Percentiles rank a stretch among this genome's conserved stretches.
phyloP scores from a whole-genome alignment of 1,140 invertebrate genomes.

The Drosophila parvula region DNA sequence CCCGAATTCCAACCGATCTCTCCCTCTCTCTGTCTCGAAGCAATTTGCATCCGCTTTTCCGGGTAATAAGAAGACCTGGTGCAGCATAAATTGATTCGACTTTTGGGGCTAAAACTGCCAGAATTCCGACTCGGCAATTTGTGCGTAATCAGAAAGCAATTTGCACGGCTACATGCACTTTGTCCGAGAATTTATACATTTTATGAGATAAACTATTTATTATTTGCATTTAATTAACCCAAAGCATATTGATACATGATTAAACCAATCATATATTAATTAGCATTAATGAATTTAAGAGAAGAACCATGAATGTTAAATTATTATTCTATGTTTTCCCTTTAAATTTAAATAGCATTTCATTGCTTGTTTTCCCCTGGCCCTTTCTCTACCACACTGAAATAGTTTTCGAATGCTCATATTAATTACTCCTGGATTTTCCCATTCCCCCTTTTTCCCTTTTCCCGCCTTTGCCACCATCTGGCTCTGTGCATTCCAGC shows the following conservation, averaged over 20 bases:
- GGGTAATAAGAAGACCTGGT: conserved; percentile 18
- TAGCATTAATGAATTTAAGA: neutral
- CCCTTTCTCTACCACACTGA: neutral
- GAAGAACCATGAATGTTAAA: neutral
- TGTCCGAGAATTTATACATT: neutral
- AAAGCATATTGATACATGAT: neutral
- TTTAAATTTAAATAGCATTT: neutral
- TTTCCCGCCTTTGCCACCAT: neutral
- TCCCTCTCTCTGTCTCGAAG: neutral
- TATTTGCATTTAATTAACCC: neutral
- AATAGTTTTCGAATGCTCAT: conserved; percentile 23
- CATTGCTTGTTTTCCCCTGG: neutral
- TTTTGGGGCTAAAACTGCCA: conserved; percentile 2
- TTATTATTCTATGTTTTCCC: neutral
- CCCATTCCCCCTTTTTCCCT: neutral
- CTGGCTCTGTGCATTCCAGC: conserved; percentile 13
- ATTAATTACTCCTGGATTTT: conserved; percentile 22
- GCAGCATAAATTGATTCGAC: conserved; percentile 1
- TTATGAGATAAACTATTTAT: neutral
- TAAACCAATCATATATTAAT: neutral
- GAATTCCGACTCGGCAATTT: neutral
- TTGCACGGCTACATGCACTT: neutral
- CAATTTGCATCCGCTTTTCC: conserved; percentile 41
- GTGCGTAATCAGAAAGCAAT: conserved; percentile 16
- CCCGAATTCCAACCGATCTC: neutral